These are phyloP conservation scores for Variabilichromis moorii DNA, from an alignment of 2,113 vertebrate species.

Conservation along the genomic window DNA sequence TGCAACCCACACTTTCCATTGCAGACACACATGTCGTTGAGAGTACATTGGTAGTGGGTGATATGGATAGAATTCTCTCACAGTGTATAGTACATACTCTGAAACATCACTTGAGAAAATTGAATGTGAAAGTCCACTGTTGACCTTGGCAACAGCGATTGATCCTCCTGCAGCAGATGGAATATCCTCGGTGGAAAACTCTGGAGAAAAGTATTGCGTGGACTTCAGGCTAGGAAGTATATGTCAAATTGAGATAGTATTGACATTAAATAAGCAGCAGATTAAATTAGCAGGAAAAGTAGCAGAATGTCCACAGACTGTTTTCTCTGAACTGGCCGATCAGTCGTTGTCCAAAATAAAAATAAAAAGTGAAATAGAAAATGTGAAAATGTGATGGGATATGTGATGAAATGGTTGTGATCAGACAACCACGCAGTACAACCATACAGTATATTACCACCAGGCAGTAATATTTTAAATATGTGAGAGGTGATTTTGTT, in stretches of 20 bases:
- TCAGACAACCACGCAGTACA: fast-evolving
- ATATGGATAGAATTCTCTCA: not conserved
- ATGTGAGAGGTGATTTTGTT: not conserved
- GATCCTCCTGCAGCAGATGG: not conserved
- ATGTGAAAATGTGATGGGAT: not conserved
- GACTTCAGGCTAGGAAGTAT: not conserved
- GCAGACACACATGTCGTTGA: not conserved
- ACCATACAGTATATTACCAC: not conserved
- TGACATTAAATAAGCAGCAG: not conserved
- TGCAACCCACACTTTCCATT: not conserved
- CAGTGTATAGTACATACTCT: not conserved
- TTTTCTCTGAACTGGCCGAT: not conserved
- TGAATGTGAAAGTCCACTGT: not conserved
- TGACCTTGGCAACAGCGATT: not conserved
- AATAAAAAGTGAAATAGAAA: fast-evolving
- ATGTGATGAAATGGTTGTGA: not conserved
- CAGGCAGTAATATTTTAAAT: not conserved
- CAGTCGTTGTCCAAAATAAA: not conserved
- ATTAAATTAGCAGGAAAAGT: not conserved
- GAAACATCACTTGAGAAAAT: not conserved
- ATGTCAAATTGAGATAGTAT: not conserved
- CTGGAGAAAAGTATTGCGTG: not conserved
- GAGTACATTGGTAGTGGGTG: not conserved
- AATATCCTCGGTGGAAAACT: not conserved
- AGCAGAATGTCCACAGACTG: not conserved